Conservation (phyloP, 2,888 invertebrate genomes). For the Hydroisotoma schaefferi region DNA sequence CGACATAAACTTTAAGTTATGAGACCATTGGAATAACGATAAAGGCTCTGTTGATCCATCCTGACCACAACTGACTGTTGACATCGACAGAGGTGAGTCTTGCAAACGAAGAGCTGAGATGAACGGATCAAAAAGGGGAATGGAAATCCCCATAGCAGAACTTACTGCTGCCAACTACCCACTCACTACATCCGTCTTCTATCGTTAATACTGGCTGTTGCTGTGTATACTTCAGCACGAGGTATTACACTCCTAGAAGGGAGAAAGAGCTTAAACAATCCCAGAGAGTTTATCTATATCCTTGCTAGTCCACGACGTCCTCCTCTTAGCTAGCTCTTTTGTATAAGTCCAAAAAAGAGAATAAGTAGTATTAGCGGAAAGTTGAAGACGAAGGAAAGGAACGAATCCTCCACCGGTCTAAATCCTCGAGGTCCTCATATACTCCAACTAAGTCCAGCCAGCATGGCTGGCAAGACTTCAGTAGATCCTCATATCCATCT, state of each 20-base stretch:
- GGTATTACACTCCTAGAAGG: conserved; percentile 1
- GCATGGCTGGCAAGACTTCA: conserved; percentile 15
- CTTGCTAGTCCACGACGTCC: too few relatives aligned
- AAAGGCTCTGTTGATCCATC: too few relatives aligned
- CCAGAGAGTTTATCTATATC: conserved; percentile 17
- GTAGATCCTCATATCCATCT: conserved; percentile 47
- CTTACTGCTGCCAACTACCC: too few relatives aligned
- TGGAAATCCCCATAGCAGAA: conserved; percentile 43
- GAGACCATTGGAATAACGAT: too few relatives aligned
- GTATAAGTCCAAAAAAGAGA: conserved; percentile 14
- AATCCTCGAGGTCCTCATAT: conserved; percentile 6
- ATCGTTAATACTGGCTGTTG: conserved; percentile 9
- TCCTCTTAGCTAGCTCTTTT: too few relatives aligned
- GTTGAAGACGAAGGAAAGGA: conserved; percentile 17
- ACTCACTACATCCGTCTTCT: conserved; percentile 11
- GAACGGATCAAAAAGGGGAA: conserved; percentile 41
- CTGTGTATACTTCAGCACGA: not conserved
- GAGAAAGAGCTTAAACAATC: conserved; percentile 3
- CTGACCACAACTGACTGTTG: not conserved
- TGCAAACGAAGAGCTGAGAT: conserved; percentile 7
- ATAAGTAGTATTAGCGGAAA: conserved; percentile 17
- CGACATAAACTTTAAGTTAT: too few relatives aligned
- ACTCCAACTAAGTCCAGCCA: not conserved
- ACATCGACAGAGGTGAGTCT: conserved; percentile 3
- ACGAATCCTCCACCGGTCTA: conserved; percentile 13